Evolutionary conservation across 2,113 vertebrate species (phyloP).

Genomic region (Aldabrachelys gigantea): DNA sequence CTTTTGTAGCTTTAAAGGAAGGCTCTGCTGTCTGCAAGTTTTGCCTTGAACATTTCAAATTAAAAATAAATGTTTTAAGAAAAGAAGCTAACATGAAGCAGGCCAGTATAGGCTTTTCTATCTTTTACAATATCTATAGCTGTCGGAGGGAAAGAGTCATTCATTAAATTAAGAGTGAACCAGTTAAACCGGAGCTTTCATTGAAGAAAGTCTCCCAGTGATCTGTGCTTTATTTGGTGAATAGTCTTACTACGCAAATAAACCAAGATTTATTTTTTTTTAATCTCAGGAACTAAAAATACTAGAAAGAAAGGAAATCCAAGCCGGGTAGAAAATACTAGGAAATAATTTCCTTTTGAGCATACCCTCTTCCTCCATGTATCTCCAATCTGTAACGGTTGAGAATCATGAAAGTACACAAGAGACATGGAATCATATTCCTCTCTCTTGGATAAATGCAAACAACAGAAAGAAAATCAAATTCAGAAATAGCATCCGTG

Average conservation of each 20-base stretch:
- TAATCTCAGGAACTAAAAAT: conserved; percentile 80
- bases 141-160: conserved; percentile 66
- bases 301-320: conserved; percentile 77
- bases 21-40: conserved; percentile 60
- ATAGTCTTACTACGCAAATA: conserved; percentile 80
- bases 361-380: conserved; percentile 46
- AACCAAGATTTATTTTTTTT: conserved; percentile 39
- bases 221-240: conserved; percentile 73
- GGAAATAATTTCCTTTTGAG: conserved; percentile 69
- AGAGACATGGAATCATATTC: conserved; percentile 32
- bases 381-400: neutral
- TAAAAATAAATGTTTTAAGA: conserved; percentile 77
- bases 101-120: conserved; percentile 68
- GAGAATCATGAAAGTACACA: conserved; percentile 24
- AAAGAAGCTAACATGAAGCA: conserved; percentile 72
- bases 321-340: conserved; percentile 67
- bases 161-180: conserved; percentile 78
- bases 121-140: conserved; percentile 73
- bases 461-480: conserved; percentile 58
- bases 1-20: conserved; percentile 52
- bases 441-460: conserved; percentile 63
- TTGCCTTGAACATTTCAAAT: conserved; percentile 66
- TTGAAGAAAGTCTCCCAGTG: conserved; percentile 78
- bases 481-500: conserved; percentile 25
- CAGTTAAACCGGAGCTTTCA: conserved; percentile 72